Conservation (phyloP, 2,888 invertebrate species). For the Zeuzera pyrina region DNA sequence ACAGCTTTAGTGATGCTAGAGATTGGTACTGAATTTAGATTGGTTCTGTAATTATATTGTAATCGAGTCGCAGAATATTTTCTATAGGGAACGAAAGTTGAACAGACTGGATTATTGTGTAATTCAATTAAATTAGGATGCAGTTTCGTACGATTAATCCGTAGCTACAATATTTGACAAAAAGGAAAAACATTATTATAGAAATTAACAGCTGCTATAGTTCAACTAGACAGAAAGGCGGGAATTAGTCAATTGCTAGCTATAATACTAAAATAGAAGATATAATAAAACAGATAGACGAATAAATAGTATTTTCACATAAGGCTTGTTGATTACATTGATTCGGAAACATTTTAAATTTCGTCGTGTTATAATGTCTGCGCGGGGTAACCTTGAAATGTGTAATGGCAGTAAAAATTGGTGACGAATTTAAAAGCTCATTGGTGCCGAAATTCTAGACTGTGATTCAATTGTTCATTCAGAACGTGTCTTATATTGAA, state of each 20-base stretch:
- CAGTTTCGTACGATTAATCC: constrained; percentile 54
- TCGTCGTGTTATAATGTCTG: constrained; percentile 39
- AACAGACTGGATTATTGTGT: constrained; percentile 45
- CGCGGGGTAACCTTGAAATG: constrained; percentile 34
- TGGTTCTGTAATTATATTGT: constrained; percentile 48
- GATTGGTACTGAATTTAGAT: constrained; percentile 64
- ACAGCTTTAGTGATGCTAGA: constrained; percentile 68
- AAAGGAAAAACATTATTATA: constrained; percentile 39
- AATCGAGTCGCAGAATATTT: constrained; percentile 54
- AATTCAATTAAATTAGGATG: constrained; percentile 28
- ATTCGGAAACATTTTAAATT: constrained; percentile 30
- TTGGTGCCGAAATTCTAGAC: constrained; percentile 72
- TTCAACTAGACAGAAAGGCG: constrained; percentile 57
- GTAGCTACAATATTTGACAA: constrained; percentile 59
- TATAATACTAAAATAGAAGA: constrained; percentile 55
- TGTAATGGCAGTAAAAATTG: constrained; percentile 38
- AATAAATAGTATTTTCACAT: constrained; percentile 44
- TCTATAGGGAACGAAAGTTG: constrained; percentile 57
- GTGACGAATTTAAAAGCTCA: constrained; percentile 69
- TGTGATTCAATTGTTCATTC: constrained; percentile 72
- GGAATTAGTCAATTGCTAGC: constrained; percentile 71
- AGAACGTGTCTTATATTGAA: constrained; percentile 73
- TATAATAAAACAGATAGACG: constrained; percentile 42
- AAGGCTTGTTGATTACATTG: constrained; percentile 50
- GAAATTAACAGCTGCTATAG: constrained; percentile 55